Conservation (phyloP, 2,888 invertebrate genomes). For the Watsonalla cultraria region DNA sequence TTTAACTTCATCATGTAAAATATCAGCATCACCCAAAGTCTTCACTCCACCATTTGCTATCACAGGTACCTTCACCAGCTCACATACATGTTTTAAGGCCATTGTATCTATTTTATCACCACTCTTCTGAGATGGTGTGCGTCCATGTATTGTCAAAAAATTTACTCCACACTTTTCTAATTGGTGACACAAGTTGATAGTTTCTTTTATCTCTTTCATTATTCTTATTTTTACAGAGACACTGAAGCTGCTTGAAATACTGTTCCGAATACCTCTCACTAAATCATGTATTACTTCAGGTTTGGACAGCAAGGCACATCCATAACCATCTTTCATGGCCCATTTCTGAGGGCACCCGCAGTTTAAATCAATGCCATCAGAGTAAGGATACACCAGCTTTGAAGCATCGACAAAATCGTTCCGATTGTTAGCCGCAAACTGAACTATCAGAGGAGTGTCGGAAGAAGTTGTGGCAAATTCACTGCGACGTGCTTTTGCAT, state of each 20-base stretch:
- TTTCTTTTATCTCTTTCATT: slow-evolving; percentile 82
- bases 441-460: slow-evolving; percentile 93
- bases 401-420: slow-evolving; percentile 92
- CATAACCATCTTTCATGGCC: slow-evolving; percentile 95
- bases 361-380: slow-evolving; percentile 96
- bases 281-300: slow-evolving; percentile 92
- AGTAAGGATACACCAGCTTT: slow-evolving; percentile 88
- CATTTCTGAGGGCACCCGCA: slow-evolving; percentile 98
- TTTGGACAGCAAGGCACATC: slow-evolving; percentile 88
- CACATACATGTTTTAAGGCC: slow-evolving; percentile 84
- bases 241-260: slow-evolving; percentile 85
- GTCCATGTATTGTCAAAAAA: slow-evolving; percentile 94
- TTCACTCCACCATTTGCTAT: slow-evolving; percentile 96
- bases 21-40: slow-evolving; percentile 83
- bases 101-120: slow-evolving; percentile 85
- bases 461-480: slow-evolving; percentile 87
- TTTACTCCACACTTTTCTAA: slow-evolving; percentile 92
- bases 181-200: slow-evolving; percentile 88
- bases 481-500: slow-evolving; percentile 89
- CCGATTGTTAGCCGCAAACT: slow-evolving; percentile 94
- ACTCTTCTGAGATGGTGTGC: slow-evolving; percentile 90
- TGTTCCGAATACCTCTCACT: slow-evolving; percentile 85
- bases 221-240: slow-evolving; percentile 96
- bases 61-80: slow-evolving; percentile 87
- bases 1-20: slow-evolving; percentile 81